Percentiles rank a stretch among this genome's conserved stretches.
Evolutionary conservation across 2,113 vertebrate genomes (phyloP).

Genomic region (Esox niger): DNA sequence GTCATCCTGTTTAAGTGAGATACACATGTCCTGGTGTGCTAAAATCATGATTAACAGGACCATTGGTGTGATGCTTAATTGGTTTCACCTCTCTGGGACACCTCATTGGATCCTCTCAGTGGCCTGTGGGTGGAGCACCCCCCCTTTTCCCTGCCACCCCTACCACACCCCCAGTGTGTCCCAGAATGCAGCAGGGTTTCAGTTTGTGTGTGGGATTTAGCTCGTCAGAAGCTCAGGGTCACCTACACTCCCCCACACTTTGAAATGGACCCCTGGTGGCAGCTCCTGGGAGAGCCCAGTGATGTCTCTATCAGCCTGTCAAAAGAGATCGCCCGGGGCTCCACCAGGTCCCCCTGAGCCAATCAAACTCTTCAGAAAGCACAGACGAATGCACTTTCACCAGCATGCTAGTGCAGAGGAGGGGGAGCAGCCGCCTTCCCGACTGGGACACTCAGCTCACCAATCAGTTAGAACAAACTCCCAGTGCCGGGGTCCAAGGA

Average conservation of each 20-base stretch:
- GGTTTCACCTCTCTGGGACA: constrained; percentile 68
- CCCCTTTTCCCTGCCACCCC: constrained; percentile 10
- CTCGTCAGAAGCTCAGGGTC: constrained; percentile 74
- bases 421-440: constrained; percentile 25
- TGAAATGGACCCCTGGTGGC: constrained; percentile 79
- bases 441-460: constrained; percentile 49
- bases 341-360: constrained; percentile 73
- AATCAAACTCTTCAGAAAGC: constrained; percentile 79
- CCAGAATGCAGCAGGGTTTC: constrained; percentile 61
- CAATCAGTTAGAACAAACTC: constrained; percentile 63
- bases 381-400: constrained; percentile 77
- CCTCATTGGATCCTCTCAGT: constrained; percentile 57
- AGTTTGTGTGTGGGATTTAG: constrained; percentile 74
- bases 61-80: constrained; percentile 68
- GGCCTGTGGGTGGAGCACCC: constrained; percentile 45
- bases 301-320: constrained; percentile 84
- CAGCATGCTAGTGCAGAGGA: constrained; percentile 65
- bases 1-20: constrained; percentile 1
- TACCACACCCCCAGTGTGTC: constrained; percentile 45
- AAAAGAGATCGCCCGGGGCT: constrained; percentile 80
- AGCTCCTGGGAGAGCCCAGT: constrained; percentile 76
- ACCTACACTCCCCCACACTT: constrained; percentile 77
- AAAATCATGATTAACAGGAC: constrained; percentile 48
- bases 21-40: constrained; percentile 23
- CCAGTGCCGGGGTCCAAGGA: constrained; percentile 49